These are phyloP conservation scores for Conus canariensis DNA, from an alignment of 2,888 invertebrate genomes.

Conservation along the genomic window DNA sequence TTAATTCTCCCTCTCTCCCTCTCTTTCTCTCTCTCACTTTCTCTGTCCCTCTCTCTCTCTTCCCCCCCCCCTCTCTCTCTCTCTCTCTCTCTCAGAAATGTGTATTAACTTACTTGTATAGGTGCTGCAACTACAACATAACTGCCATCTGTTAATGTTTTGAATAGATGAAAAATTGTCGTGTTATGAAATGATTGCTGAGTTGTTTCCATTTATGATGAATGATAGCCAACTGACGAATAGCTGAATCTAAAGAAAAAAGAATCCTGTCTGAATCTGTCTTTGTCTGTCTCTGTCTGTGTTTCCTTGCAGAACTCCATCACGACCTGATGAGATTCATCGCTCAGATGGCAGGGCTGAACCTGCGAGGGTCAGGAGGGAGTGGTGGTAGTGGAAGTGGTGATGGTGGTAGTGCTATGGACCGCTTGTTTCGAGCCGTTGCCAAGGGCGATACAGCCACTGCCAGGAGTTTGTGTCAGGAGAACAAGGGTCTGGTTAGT, in stretches of 20 bases:
- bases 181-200: too few relatives aligned
- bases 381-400: background rate
- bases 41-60: background rate
- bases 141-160: too few relatives aligned
- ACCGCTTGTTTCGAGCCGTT: slow-evolving; percentile 33
- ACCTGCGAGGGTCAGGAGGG: background rate
- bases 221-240: too few relatives aligned
- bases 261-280: background rate
- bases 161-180: too few relatives aligned
- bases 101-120: too few relatives aligned
- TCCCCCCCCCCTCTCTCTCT: background rate
- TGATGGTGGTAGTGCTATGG: background rate
- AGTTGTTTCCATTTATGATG: too few relatives aligned
- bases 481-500: slow-evolving; percentile 41
- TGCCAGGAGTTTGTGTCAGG: slow-evolving; percentile 17
- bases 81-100: background rate
- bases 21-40: background rate
- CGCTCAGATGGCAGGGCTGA: slow-evolving; percentile 11
- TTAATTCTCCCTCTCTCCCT: background rate
- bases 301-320: slow-evolving; percentile 25
- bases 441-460: slow-evolving; percentile 32
- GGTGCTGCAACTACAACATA: too few relatives aligned
- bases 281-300: background rate
- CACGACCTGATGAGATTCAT: slow-evolving; percentile 35
- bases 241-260: too few relatives aligned